Evolutionary conservation across 2,113 vertebrate genomes (phyloP), one percentile per base, ranked within the genome.

Genomic region (Camelus dromedarius): DNA sequence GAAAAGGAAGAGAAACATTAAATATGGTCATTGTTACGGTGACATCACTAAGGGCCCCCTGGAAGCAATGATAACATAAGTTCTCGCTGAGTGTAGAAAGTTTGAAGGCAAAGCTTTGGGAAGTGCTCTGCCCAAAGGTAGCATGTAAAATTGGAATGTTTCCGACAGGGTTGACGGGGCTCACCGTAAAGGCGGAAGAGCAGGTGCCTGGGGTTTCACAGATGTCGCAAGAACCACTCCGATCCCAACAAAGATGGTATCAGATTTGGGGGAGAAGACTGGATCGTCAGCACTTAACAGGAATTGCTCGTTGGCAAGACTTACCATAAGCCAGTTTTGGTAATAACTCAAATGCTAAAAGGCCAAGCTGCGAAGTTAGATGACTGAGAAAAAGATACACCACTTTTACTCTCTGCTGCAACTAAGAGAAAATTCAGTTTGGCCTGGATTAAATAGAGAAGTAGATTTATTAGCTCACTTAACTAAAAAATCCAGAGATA

Each of bases 121-220:
- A 48, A 42, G 9, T 92, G 85, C 58, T 82, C 79, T 96, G 85
- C 64, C 35, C 75, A n/a, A n/a, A 66, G 38, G 79, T 93, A 96
- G 70, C 0, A 0, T 62, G 62, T 73, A 91, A 95, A 96, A 80
- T 56, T 96, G 92, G 64, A 98, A 97, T 96, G 19, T 38, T 91
- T 28, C 72, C 96, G 91, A 92, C 94, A 91, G 80, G 93, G 14
- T 54, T 96, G 91, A 73, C 38, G 83, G 69, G 54, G 15, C 26
- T 97, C 42, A 66, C 85, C 54, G 82, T 80, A 76, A 93, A 89
- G 42, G 83, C 79, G 70, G 94, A 98, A 97, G 87, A 97, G 62
- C 91, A 81, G 14, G 28, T 86, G n/a, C 30, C 91, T 92, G 50
- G 82, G 97, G 77, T 77, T 96, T 96, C 96, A 97, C 38, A 58